Base-by-base conservation (phyloP, 2,113 vertebrate species). In the Caretta caretta region DNA sequence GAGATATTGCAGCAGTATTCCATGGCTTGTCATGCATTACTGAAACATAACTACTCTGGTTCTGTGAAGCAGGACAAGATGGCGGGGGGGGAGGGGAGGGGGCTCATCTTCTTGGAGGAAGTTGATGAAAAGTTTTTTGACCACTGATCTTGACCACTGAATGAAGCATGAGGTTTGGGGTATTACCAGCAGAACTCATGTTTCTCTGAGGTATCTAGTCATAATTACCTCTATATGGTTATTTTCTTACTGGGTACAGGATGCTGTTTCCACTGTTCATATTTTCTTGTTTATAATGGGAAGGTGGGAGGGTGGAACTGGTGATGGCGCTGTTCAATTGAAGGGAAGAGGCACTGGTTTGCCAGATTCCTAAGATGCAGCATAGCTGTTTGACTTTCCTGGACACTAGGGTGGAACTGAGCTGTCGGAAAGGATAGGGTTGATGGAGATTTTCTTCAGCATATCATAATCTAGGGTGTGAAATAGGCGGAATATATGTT, bases 31-130 rank as follows among this genome's bases (percentile, higher is more conserved):
- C 75, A 27, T 8, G 89, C n/a, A 50, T 42, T 27, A 42, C 24
- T 11, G 57, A 31, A 42, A 20, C n/a, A 56, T n/a, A 84, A 57
- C 31, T 49, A 57, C 54, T 54, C 35, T 35, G 38, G 17, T 87
- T 38, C 1, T 86, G 27, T 49, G 72, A 57, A 11, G 0, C 22
- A 83, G 50, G 24, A 35, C 38, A 57, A 0, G 17, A 35, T 16
- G 59, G 13, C 16, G 1, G 14, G 35, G 57, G 56, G 9, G 88
- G 46, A 38, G 49, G 38, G 38, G 3, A 38, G 38, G 38, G 4
- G 38, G 38, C 38, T 83, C 14, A 38, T 0, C 0, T 0, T 0
- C 17, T 46, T 17, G 0, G 3, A 48, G 0, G 0, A 75, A 0
- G 0, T 38, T 31, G 79, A 5, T 42, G 38, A 76, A 46, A 46